Evolutionary conservation across 2,888 invertebrate species (phyloP), one percentile per base, ranked within the genome.

Genomic region (Ophion ventricosus): DNA sequence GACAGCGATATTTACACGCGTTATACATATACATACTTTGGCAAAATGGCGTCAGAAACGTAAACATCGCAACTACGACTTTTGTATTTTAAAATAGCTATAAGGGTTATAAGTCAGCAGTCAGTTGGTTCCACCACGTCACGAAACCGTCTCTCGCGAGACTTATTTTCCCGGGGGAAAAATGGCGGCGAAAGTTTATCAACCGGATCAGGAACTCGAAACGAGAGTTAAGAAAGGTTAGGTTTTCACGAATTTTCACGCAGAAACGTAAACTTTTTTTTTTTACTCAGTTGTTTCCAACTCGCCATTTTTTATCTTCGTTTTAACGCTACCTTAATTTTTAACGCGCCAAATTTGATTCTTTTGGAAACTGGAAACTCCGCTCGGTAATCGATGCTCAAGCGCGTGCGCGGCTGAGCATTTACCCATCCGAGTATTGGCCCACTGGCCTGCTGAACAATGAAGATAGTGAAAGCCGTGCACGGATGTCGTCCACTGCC

Each of bases 171-270:
- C 29, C n/a, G 49, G 40, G 23, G 54, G 11, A 78, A 75, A 74
- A 84, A 92, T 92, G 92, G 88, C 91, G 76, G 92, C 91, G 0
- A 93, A 93, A 86, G 84, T 93, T 20, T 93, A 93, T 89, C 92
- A 92, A 86, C 87, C 93, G 2, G 96, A 96, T 92, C 94, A 95
- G 57, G 96, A 96, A 90, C 93, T 97, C 85, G 96, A 96, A 92
- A 94, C 95, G 0, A 96, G 95, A 93, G 95, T 96, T 5, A 96
- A 96, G 88, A 96, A 96, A 95, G 95, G 96, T 96, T 94, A 86
- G 75, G 49, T 70, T 56, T 56, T 35, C 14, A 26, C 56, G 17
- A 26, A 23, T 25, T 25, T 17, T 35, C 7, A 7, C 8, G 4
- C 35, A 8, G 8, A 1, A 35, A 35, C 8, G 35, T 35, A 35